Evolutionary conservation across 2,888 invertebrate genomes (phyloP), one percentile per base, ranked within the genome.

Genomic region (Dendrolimus houi): DNA sequence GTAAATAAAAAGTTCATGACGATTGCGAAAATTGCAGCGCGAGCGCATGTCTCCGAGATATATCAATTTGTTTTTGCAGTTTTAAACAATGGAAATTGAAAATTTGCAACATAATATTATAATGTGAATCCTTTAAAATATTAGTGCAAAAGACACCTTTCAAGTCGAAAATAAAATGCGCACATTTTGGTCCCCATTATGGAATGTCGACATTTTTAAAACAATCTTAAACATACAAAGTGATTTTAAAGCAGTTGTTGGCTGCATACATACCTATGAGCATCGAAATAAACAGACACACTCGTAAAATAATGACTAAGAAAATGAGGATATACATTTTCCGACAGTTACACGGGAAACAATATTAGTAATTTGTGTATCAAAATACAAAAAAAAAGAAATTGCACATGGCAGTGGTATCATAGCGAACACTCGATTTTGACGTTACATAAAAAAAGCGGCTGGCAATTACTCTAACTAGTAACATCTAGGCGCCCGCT

Each of bases 391-490:
- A 73, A 77, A 74, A 70, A 76, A 80, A 74, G 78, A 79, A 84
- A 86, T 88, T 88, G 89, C 87, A 87, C 88, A 81, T 87, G 89
- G 88, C 89, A 87, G 88, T 89, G 87, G 83, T 80, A 75, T 85
- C 79, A 79, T 81, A 86, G 85, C 85, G 79, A 85, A 86, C 85
- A 85, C 84, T 82, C 81, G 77, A 75, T 77, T 75, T 79, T 77
- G 78, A 83, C 76, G 74, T 82, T 84, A 83, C 79, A 83, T 73
- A 77, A 76, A 77, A 69, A 77, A 88, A 88, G 88, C 88, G 82
- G 89, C 87, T 89, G 89, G 89, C 89, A 87, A 86, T 88, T 85
- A 87, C 80, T 79, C 83, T 85, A 87, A 69, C 82, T 86, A 87
- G 75, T 82, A 84, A 87, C 82, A 83, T 81, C 81, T 82, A 82